Base-by-base conservation (phyloP, 2,888 invertebrate species). In the Adelphocoris suturalis region DNA sequence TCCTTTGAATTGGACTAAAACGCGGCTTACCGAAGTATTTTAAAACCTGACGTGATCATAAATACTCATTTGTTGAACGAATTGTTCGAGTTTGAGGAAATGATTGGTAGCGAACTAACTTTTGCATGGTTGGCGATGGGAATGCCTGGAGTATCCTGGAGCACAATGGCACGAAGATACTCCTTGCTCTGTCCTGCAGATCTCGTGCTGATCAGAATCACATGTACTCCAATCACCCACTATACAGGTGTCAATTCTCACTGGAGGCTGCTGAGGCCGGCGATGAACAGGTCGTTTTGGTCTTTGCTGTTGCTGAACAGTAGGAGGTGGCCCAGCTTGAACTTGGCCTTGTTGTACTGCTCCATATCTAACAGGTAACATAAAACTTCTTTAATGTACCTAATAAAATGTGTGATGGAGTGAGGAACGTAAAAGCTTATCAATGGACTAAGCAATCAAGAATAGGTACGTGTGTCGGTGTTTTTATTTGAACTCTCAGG, bases 191-290 rank as follows among this genome's bases (percentile, higher is more conserved):
- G 98, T 98, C 91, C 96, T 95, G 92, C 98, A 98, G 86, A 96
- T 96, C 93, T 98, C 98, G 92, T 97, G 97, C 93, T 98, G 97
- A 0, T 97, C 96, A 89, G 96, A 95, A 92, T 98, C 98, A 92
- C 98, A 98, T 0, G 98, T 98, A 0, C 97, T 96, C 92, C 97
- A 97, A 92, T 98, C 98, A 0, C 98, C 98, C 0, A 98, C 98
- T 27, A 98, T 98, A 92, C 98, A 98, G 0, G 98, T 98, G 93
- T 98, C 98, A 91, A 98, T 98, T 92, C 98, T 93, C 48, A 96
- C 96, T 27, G 96, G 95, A 91, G 97, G 95, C 93, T 96, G 95
- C 0, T 95, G 95, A 81, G 96, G 95, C 91, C 96, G 94, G 57
- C 95, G 94, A n/a, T 94, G 94, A 27, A 78, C 85, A 16, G 92